Conservation (phyloP, 1,140 invertebrate genomes). For the Drosophila ohnishii region DNA sequence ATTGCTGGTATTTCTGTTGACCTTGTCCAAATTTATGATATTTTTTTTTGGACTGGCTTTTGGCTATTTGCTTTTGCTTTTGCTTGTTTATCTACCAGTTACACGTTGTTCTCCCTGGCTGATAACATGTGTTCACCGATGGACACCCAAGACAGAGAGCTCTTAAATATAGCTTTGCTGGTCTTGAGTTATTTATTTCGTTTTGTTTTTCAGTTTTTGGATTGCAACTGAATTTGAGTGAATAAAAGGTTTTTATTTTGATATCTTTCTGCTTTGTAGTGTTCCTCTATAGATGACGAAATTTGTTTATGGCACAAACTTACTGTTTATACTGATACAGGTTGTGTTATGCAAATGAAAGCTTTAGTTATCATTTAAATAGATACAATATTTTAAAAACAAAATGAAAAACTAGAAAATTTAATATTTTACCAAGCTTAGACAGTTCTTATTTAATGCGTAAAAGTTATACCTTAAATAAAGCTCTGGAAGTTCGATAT, state of each 20-base stretch:
- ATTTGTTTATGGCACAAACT: constrained; percentile 10
- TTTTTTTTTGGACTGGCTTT: constrained; percentile 39
- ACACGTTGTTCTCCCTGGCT: constrained; percentile 44
- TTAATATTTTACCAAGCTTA: not conserved
- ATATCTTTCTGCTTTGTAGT: not conserved
- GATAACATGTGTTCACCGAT: constrained; percentile 62
- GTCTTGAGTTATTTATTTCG: constrained; percentile 27
- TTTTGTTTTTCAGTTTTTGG: constrained; percentile 13
- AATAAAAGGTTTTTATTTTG: constrained; percentile 26
- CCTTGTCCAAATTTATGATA: constrained; percentile 77
- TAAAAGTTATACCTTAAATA: not conserved
- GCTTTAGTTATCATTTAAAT: not conserved
- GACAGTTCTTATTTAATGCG: not conserved
- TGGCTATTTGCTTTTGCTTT: constrained; percentile 29
- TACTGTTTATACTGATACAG: not conserved
- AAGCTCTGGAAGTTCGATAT: not conserved
- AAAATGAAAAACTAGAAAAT: not conserved
- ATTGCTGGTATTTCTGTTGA: constrained; percentile 67
- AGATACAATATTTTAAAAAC: not conserved
- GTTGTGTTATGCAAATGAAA: not conserved
- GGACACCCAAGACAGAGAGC: constrained; percentile 7
- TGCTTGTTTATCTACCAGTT: constrained; percentile 69
- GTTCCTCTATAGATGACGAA: constrained; percentile 4
- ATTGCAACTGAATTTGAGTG: constrained; percentile 26
- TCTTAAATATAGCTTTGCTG: constrained; percentile 37